Evolutionary conservation across 2,888 invertebrate genomes (phyloP), one percentile per base, ranked within the genome.

Genomic region (Polia nebulosa): DNA sequence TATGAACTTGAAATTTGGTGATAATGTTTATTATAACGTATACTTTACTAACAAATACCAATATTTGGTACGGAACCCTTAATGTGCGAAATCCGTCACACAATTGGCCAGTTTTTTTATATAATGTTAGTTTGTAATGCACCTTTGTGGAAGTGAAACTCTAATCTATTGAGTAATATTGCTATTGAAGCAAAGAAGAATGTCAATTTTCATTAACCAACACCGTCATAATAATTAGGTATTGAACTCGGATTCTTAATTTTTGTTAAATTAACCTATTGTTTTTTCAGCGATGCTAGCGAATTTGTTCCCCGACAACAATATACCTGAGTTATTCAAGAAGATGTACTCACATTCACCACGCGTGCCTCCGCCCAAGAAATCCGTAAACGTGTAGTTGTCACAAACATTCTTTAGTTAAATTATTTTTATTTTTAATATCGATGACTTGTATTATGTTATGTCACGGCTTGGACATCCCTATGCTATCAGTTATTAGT

Each of bases 261-360:
- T n/a, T 8, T 29, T 29, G 29, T 6, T 51, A 20, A 32, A 49
- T 61, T 25, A 39, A 1, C 17, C 15, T n/a, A 55, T 36, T 60
- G n/a, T 90, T 36, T n/a, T 72, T 93, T 34, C 93, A 95, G 95
- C 91, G 7, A 89, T 91, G 6, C 89, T 98, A 64, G 96, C 97
- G 76, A 97, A 97, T 71, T 92, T 98, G 49, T 98, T 98, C 89
- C 98, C 98, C 0, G 97, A 98, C 81, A 98, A 98, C 89, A 97
- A 97, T 82, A 96, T 98, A 80, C 94, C 96, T 49, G 96, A 96
- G 52, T 95, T 98, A 79, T 97, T 98, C 91, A 96, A 96, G 82
- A 97, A 97, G 88, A 92, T 98, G 45, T 98, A 98, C 90, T 96
- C 97, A 0, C 96, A 96, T 83, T 97, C 97, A 20, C 96, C 96